Base-by-base conservation (phyloP, 2,888 invertebrate species). In the Schrankia costaestrigalis region DNA sequence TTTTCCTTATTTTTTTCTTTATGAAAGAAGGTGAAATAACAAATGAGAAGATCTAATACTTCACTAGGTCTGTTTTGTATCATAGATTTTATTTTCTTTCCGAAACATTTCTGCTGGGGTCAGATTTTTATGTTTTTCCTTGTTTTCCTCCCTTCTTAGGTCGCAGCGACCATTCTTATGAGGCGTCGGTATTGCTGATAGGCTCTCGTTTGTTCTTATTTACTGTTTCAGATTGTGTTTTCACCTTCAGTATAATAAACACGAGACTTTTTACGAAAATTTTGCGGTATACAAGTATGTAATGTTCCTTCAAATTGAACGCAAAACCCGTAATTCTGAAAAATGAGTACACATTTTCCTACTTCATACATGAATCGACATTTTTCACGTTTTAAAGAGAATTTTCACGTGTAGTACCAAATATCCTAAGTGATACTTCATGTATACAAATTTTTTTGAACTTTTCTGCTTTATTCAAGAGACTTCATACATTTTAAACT, bases 111-210 rank as follows among this genome's bases (percentile, higher is more conserved):
- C 34, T 43, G 41, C 36, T 38, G 35, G 42, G 53, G 56, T 52
- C 53, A 48, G 37, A 52, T 44, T 56, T 51, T 52, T 41, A 52
- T 45, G 29, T 37, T 43, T 34, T 55, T 41, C 38, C 46, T 40
- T 55, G 41, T 44, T 49, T 53, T 37, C 24, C 29, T 25, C 41
- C 17, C n/a, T 43, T 15, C 8, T 28, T 18, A 41, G 34, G 38
- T 41, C 26, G 31, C 40, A 33, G 32, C 50, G 44, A 41, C 36
- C 35, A 44, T 56, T 44, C 41, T 53, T 41, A 43, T 45, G 49
- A 45, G 36, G 49, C 54, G 50, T 38, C 44, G 46, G 36, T 38
- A 42, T 55, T 50, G 51, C 51, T 46, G 51, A 52, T 55, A 50
- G 23, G 37, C 39, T 33, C 17, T 31, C 33, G 33, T 52, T 55